Percentiles rank a stretch among this genome's conserved stretches.
phyloP scores from a whole-genome alignment of 2,888 invertebrate species.

The Eupithecia insigniata region DNA sequence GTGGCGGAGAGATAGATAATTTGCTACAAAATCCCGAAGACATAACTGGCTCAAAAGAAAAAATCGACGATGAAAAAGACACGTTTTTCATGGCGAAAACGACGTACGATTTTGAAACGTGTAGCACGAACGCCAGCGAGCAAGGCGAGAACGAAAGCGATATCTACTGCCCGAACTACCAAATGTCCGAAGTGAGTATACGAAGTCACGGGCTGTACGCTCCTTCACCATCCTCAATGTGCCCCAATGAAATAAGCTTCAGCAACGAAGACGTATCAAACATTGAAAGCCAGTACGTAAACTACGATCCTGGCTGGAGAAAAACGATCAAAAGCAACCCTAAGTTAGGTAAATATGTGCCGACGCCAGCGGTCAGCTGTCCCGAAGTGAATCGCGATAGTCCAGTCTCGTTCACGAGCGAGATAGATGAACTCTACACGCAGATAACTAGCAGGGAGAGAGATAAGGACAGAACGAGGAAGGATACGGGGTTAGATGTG shows the following conservation, averaged over 20 bases:
- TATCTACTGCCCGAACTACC: constrained; percentile 85
- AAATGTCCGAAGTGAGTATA: constrained; percentile 87
- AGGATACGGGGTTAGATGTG: constrained; percentile 67
- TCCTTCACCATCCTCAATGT: constrained; percentile 84
- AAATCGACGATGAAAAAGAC: constrained; percentile 71
- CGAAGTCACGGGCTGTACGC: constrained; percentile 86
- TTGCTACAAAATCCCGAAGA: constrained; percentile 65
- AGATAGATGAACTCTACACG: constrained; percentile 88
- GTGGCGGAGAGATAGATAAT: constrained; percentile 65
- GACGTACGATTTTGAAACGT: constrained; percentile 76
- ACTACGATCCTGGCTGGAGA: constrained; percentile 83
- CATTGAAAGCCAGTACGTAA: constrained; percentile 82
- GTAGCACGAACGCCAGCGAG: constrained; percentile 78
- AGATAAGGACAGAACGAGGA: constrained; percentile 65
- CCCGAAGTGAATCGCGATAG: constrained; percentile 77
- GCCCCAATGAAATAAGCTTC: constrained; percentile 79
- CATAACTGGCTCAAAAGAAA: constrained; percentile 64
- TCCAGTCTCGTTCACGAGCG: constrained; percentile 80
- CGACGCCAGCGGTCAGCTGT: constrained; percentile 75
- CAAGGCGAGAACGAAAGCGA: constrained; percentile 85
- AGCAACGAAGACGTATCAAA: constrained; percentile 80
- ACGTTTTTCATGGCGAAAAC: constrained; percentile 75
- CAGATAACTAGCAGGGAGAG: constrained; percentile 84
- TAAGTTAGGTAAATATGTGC: constrained; percentile 73
- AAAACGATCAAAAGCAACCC: constrained; percentile 75